These are phyloP conservation scores for Sphaerophoria rueppellii DNA, from an alignment of 2,888 invertebrate species.

Conservation along the genomic window DNA sequence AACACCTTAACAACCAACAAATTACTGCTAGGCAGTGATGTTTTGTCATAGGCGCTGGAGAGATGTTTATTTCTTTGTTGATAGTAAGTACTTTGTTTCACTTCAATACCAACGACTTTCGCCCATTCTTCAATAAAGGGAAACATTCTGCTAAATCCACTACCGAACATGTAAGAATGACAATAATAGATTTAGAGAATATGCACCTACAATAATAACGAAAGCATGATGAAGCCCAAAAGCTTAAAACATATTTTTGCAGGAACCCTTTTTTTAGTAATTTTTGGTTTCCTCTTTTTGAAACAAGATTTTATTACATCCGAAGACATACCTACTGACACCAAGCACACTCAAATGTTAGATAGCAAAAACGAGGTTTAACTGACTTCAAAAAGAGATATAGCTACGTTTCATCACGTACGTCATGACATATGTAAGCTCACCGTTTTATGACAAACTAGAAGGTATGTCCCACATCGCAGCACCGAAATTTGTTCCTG, in stretches of 20 bases:
- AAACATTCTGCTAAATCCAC: neutral
- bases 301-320: slow-evolving; percentile 49
- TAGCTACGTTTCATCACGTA: no score
- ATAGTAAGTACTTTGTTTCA: no score
- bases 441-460: no score
- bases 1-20: no score
- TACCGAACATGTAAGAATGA: slow-evolving; percentile 42
- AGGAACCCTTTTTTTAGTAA: neutral
- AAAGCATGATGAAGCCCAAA: neutral
- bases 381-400: slow-evolving; percentile 42
- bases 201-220: slow-evolving; percentile 20
- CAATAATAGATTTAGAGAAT: slow-evolving; percentile 62
- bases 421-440: no score
- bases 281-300: slow-evolving; percentile 22
- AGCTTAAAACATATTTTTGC: slow-evolving; percentile 36
- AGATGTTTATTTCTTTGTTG: no score
- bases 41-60: no score
- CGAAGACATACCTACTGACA: neutral
- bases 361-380: no score
- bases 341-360: neutral
- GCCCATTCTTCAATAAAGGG: no score
- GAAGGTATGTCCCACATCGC: neutral
- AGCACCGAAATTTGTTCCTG: slow-evolving; percentile 17
- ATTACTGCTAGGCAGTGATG: no score
- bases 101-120: no score